A percentile compares a stretch with the other conserved stretches of the same genome.
Evolutionary conservation across 2,888 invertebrate species (phyloP).

Genomic region (Bibio marci): DNA sequence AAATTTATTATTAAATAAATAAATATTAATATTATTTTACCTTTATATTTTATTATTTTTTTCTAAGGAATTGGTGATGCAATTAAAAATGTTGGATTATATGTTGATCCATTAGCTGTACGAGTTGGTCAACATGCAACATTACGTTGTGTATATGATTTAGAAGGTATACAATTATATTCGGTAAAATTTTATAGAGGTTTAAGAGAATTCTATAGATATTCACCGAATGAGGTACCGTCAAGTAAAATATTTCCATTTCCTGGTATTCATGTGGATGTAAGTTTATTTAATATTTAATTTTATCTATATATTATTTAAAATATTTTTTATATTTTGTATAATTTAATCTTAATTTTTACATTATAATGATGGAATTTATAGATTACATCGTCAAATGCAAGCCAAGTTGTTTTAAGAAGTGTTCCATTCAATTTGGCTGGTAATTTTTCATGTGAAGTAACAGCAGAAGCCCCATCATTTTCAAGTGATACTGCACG

Average conservation of each 20-base stretch:
- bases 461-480: conserved; percentile 53
- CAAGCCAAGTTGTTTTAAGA: conserved; percentile 52
- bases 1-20: too few species aligned
- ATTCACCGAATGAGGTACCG: conserved; percentile 56
- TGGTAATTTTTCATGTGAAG: conserved; percentile 66
- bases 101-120: conserved; percentile 52
- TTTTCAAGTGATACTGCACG: conserved; percentile 48
- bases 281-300: conserved; percentile 34
- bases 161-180: conserved; percentile 59
- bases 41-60: neutral
- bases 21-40: too few species aligned
- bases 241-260: conserved; percentile 55
- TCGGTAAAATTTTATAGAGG: conserved; percentile 81
- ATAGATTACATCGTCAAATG: conserved; percentile 54
- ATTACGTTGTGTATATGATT: conserved; percentile 56
- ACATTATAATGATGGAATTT: neutral
- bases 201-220: conserved; percentile 67
- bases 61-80: conserved; percentile 37
- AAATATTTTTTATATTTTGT: too few species aligned
- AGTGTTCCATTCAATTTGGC: conserved; percentile 51
- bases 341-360: too few species aligned
- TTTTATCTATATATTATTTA: too few species aligned
- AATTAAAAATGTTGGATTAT: conserved; percentile 51
- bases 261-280: conserved; percentile 62
- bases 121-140: conserved; percentile 49